phyloP scores from a whole-genome alignment of 2,113 vertebrate genomes.

The Craseonycteris thonglongyai region DNA sequence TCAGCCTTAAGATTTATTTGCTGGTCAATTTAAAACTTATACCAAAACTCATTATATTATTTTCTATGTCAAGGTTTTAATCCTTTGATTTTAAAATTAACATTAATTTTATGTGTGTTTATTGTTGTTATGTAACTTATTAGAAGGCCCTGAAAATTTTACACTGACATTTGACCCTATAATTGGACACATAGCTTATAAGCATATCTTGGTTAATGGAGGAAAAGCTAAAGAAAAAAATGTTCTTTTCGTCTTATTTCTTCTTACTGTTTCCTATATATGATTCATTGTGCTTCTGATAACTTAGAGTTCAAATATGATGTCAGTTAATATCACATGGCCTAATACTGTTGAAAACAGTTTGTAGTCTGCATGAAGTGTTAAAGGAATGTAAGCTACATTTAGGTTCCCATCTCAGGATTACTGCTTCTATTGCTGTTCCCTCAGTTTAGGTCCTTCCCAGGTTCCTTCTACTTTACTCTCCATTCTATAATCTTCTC shows the following conservation, averaged over 20 bases:
- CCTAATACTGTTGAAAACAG: background rate
- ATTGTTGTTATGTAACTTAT: background rate
- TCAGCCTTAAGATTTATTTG: background rate
- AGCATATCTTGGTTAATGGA: background rate
- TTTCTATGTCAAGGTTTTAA: background rate
- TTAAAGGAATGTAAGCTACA: background rate
- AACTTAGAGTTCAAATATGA: background rate
- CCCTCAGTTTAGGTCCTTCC: background rate
- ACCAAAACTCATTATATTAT: background rate
- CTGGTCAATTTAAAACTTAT: background rate
- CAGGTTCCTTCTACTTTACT: background rate
- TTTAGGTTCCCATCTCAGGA: background rate
- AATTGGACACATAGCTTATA: background rate
- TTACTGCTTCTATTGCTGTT: background rate
- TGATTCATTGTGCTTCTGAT: background rate
- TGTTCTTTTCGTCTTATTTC: background rate
- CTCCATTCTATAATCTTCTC: background rate
- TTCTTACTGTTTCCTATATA: background rate
- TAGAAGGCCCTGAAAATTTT: background rate
- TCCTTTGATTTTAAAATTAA: background rate
- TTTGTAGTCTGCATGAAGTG: accelerated
- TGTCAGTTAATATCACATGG: background rate
- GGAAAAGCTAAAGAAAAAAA: background rate
- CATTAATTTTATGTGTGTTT: background rate
- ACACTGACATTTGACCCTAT: background rate